A percentile compares a stretch with the other conserved stretches of the same genome.
Evolutionary conservation across 1,140 invertebrate genomes (phyloP).

Genomic region (Drosophila carrolli): DNA sequence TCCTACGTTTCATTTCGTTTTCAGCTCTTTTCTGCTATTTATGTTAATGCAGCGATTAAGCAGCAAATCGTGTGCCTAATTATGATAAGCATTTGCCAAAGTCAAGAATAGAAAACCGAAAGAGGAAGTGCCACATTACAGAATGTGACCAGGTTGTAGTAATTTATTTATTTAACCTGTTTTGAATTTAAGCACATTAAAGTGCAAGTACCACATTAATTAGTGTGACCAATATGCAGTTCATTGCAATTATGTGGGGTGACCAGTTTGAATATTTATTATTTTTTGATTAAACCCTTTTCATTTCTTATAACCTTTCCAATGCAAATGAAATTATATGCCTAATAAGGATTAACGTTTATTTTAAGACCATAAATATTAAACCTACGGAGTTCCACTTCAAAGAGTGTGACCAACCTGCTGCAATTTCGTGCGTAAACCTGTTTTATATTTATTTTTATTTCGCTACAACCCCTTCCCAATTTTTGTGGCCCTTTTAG

Average conservation of each 20-base stretch:
- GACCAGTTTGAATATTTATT: not conserved
- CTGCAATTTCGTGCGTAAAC: constrained; percentile 6
- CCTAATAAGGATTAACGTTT: not conserved
- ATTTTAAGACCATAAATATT: constrained; percentile 1
- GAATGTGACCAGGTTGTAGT: not conserved
- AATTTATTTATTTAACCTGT: not conserved
- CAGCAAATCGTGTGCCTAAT: constrained; percentile 77
- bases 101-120: constrained; percentile 18
- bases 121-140: constrained; percentile 53
- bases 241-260: not conserved
- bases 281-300: not conserved
- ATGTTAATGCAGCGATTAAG: constrained; percentile 81
- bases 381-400: not conserved
- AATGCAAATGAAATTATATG: not conserved
- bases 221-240: not conserved
- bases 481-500: constrained; percentile 56
- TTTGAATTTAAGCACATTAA: not conserved
- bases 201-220: not conserved
- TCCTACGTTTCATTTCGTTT: constrained; percentile 33
- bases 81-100: constrained; percentile 72
- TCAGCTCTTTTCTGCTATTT: constrained; percentile 42
- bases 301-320: no score
- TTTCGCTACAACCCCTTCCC: constrained; percentile 38
- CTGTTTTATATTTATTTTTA: constrained; percentile 9
- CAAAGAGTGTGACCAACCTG: constrained; percentile 12